Evolutionary conservation across 2,888 invertebrate species (phyloP).

Genomic region (Cyrtodaria siliqua): DNA sequence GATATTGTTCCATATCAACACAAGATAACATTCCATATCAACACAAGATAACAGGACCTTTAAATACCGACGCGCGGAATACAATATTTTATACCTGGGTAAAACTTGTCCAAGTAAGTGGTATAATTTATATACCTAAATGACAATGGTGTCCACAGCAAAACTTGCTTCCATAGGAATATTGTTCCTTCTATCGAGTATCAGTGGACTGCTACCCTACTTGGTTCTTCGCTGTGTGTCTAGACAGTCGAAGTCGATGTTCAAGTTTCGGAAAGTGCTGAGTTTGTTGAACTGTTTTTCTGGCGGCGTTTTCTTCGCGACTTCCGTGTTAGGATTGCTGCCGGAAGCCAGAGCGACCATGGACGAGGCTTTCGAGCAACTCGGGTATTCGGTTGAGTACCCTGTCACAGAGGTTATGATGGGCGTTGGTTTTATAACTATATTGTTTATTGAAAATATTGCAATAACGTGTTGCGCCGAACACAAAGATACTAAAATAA

Average conservation of each 20-base stretch:
- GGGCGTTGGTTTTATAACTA: constrained; percentile 35
- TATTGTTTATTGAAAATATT: constrained; percentile 41
- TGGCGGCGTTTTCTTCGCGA: constrained; percentile 47
- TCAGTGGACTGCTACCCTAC: constrained; percentile 62
- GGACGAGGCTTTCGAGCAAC: constrained; percentile 11
- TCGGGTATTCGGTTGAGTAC: constrained; percentile 7
- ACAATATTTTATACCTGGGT: too few species aligned
- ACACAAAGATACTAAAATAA: too few species aligned
- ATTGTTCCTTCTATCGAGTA: constrained; percentile 54
- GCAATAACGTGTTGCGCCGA: constrained; percentile 10
- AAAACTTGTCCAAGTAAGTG: too few species aligned
- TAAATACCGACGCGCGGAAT: too few species aligned
- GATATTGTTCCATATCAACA: too few species aligned
- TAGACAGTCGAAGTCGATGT: not conserved
- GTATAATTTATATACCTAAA: too few species aligned
- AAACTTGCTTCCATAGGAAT: constrained; percentile 61
- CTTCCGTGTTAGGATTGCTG: constrained; percentile 26
- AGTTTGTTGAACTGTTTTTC: constrained; percentile 45
- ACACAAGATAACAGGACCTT: too few species aligned
- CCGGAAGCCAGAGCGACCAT: constrained; percentile 30
- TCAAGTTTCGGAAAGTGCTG: constrained; percentile 9
- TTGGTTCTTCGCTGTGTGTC: constrained; percentile 22
- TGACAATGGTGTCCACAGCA: constrained; percentile 41
- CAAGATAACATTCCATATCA: too few species aligned
- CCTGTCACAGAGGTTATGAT: constrained; percentile 29